phyloP scores from a whole-genome alignment of 1,140 invertebrate genomes.

The Gryllus bimaculatus region DNA sequence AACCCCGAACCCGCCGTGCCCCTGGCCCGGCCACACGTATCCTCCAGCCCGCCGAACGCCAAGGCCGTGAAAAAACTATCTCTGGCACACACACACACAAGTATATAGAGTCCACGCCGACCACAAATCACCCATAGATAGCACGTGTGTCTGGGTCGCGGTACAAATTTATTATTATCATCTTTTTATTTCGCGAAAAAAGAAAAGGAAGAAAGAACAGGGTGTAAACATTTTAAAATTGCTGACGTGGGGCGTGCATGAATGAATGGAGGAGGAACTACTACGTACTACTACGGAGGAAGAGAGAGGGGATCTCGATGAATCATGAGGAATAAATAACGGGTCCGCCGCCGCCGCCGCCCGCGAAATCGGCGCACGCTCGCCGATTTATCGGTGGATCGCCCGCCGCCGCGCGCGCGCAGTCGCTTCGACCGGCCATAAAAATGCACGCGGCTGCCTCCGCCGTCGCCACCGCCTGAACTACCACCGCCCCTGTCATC shows the following conservation, averaged over 20 bases:
- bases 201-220: neutral
- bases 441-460: neutral
- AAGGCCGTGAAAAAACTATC: too few species aligned
- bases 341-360: too few species aligned
- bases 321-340: neutral
- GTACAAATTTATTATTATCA: conserved; percentile 6
- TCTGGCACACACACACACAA: too few species aligned
- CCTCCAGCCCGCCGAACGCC: too few species aligned
- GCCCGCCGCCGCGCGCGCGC: too few species aligned
- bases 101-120: neutral
- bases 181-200: neutral
- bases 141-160: conserved; percentile 1
- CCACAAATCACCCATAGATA: conserved; percentile 4
- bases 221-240: conserved; percentile 6
- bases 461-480: neutral
- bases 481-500: neutral
- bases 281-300: neutral
- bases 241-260: neutral
- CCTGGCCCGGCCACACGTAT: too few species aligned
- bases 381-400: conserved; percentile 2
- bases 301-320: neutral
- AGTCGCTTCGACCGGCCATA: neutral
- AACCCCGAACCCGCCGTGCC: neutral
- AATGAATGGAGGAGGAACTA: neutral
- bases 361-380: neutral